phyloP scores from a whole-genome alignment of 2,113 vertebrate species.

The Upupa epops region DNA sequence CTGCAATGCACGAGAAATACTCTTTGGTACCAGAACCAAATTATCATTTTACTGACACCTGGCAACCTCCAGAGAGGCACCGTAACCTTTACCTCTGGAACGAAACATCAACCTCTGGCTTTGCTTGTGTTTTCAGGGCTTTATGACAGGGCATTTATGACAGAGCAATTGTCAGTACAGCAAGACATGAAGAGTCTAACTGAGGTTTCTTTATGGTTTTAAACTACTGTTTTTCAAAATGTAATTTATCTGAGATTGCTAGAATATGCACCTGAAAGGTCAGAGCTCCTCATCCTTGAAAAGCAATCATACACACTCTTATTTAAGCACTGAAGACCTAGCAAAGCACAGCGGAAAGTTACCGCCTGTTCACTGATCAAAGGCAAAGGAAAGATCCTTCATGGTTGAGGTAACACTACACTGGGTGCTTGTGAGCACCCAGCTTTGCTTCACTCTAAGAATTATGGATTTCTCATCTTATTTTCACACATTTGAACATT shows the following conservation, averaged over 20 bases:
- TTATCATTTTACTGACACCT: background rate
- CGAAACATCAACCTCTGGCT: background rate
- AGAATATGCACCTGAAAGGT: background rate
- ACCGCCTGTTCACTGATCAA: background rate
- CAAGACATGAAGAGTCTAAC: background rate
- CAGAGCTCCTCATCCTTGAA: slow-evolving; percentile 41
- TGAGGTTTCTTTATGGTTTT: background rate
- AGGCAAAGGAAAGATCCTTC: background rate
- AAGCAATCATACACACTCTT: background rate
- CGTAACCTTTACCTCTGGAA: background rate
- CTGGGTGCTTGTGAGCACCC: fast-evolving
- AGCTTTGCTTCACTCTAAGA: background rate
- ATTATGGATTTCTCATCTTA: background rate
- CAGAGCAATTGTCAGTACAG: background rate
- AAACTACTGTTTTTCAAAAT: background rate
- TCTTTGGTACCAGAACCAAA: background rate
- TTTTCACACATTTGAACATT: background rate
- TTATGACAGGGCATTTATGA: background rate
- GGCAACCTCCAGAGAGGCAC: background rate
- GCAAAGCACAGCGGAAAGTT: background rate
- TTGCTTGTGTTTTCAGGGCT: background rate
- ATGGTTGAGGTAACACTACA: background rate
- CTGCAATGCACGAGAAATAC: background rate
- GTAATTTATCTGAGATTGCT: background rate
- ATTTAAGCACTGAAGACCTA: background rate